Base-by-base conservation (phyloP, 2,113 vertebrate species). In the Urocolius indicus region DNA sequence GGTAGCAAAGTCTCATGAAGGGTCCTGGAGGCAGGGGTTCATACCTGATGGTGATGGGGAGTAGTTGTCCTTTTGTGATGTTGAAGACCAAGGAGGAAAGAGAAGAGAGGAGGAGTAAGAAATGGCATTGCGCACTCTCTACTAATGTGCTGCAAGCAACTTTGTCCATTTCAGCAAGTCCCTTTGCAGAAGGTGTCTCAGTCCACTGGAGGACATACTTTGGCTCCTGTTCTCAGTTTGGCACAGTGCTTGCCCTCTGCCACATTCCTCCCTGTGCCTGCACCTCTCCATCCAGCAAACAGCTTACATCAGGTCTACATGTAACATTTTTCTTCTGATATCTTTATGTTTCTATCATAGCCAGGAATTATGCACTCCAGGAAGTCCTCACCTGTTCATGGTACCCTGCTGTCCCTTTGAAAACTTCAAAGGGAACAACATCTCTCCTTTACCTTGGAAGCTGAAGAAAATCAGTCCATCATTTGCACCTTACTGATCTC, bases 41-140 rank as follows among this genome's bases (percentile, higher is more conserved):
- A 11, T 38, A 5, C 14, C 8, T 20, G 22, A 10, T 55, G 48
- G 41, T 21, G 41, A 5, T 20, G 22, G 20, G 13, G 41, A 34
- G 4, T 5, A 9, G 27, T 3, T 2, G 7, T 76, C 13, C 10
- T 59, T 21, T 3, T 20, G 9, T 2, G 1, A 1, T 11, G 22
- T 3, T 8, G 65, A 21, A 45, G 24, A 43, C 21, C 24, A 26
- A 43, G 41, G 22, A 86, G 58, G n/a, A 27, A 59, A 13, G 69
- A 76, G 57, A 34, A 34, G 45, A 34, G 43, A 32, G 12, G 23
- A 34, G 15, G 1, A 17, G 23, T 3, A 38, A 63, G 45, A 43
- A 36, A 27, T 0, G 0, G 27, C 23, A 16, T 8, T 67, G 41
- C 1, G 8, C 6, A 3, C 34, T n/a, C 34, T n/a, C 18, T 36